A percentile compares a stretch with the other conserved stretches of the same genome.
phyloP scores from a whole-genome alignment of 1,140 invertebrate genomes.

The Drosophila kanapiae region DNA sequence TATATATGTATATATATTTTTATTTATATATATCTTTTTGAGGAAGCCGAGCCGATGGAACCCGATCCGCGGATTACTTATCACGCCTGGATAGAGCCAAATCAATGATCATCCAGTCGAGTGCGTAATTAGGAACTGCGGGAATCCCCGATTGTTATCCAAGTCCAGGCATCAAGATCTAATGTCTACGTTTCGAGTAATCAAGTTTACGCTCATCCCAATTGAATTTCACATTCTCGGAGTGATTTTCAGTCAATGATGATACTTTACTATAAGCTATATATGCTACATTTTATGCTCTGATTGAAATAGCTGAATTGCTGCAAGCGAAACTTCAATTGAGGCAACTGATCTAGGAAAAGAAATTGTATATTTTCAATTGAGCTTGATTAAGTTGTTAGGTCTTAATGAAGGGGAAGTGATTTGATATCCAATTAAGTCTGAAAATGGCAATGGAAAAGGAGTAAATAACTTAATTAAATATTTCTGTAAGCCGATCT shows the following conservation, averaged over 20 bases:
- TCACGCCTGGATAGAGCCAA: conserved; percentile 21
- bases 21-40: neutral
- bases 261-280: neutral
- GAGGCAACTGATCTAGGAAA: neutral
- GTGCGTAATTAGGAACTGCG: conserved; percentile 27
- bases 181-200: neutral
- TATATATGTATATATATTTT: neutral
- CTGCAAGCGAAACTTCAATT: conserved; percentile 2
- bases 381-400: conserved; percentile 6
- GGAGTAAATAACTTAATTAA: no score
- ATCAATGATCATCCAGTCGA: conserved; percentile 20
- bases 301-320: neutral
- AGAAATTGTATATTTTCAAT: conserved; percentile 15
- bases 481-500: no score
- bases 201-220: neutral
- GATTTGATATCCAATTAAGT: neutral
- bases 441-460: no score
- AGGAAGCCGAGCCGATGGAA: conserved; percentile 18
- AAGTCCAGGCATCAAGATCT: conserved; percentile 1
- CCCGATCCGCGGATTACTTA: conserved; percentile 8
- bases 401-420: neutral
- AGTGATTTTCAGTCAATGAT: neutral
- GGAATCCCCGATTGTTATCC: neutral
- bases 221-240: neutral
- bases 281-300: neutral